phyloP scores from a whole-genome alignment of 2,888 invertebrate species.

The Lasioglossum lativentre region DNA sequence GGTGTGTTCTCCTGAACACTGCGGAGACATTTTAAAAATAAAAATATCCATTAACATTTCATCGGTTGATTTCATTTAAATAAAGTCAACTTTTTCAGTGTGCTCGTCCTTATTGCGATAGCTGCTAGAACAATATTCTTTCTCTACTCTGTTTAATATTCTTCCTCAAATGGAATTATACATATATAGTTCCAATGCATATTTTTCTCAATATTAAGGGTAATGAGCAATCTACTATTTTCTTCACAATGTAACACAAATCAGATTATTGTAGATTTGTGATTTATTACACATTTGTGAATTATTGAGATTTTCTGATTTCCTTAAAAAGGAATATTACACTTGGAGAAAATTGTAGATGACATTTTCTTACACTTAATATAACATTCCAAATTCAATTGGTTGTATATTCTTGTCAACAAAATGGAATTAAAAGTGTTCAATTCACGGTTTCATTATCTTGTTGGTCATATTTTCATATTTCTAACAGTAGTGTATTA shows the following conservation, averaged over 20 bases:
- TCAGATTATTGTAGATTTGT: no score
- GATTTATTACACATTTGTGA: no score
- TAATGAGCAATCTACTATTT: neutral
- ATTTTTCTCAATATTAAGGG: neutral
- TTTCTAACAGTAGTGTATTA: conserved; percentile 18
- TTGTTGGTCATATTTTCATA: conserved; percentile 3
- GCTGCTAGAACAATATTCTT: neutral
- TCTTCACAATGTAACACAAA: neutral
- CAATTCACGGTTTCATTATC: neutral
- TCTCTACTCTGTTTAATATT: neutral
- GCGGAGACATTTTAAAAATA: neutral
- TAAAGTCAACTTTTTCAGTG: neutral
- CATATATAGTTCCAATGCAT: neutral
- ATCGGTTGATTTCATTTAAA: neutral
- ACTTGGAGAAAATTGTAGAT: neutral
- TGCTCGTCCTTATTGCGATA: neutral
- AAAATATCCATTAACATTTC: neutral
- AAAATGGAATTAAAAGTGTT: neutral
- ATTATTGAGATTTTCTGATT: neutral
- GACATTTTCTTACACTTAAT: neutral
- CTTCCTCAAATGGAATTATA: neutral
- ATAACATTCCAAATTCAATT: neutral
- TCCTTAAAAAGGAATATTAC: neutral
- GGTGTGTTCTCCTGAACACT: conserved; percentile 17
- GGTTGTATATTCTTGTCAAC: neutral